Conservation (phyloP, 2,797 vertebrate species). For the Sebastes goodei region DNA sequence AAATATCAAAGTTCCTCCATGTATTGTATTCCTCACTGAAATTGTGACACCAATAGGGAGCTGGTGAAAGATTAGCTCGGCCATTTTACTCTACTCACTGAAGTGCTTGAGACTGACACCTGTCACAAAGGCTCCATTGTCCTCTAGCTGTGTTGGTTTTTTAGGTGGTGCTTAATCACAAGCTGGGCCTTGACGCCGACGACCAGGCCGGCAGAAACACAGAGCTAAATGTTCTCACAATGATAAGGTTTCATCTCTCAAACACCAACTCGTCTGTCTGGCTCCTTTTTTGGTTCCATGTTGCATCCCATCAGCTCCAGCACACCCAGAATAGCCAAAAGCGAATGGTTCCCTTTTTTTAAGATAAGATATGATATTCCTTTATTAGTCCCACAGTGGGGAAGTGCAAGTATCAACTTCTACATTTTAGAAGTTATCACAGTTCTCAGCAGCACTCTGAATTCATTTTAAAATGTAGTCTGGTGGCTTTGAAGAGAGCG, state of each 20-base stretch:
- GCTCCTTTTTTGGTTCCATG: slow-evolving; percentile 3
- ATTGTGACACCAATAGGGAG: background rate
- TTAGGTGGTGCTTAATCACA: slow-evolving; percentile 24
- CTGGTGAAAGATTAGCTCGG: slow-evolving; percentile 8
- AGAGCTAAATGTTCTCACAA: slow-evolving; percentile 37
- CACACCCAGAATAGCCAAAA: background rate
- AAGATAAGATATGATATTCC: too few species aligned
- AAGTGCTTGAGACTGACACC: slow-evolving; percentile 21
- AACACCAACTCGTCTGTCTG: slow-evolving; percentile 13
- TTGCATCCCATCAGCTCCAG: slow-evolving; percentile 32
- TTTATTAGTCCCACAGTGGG: too few species aligned
- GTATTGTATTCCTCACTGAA: background rate
- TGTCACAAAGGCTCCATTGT: slow-evolving; percentile 47
- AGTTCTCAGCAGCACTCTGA: background rate
- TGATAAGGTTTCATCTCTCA: slow-evolving; percentile 34
- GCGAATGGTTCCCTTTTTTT: too few species aligned
- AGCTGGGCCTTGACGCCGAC: background rate
- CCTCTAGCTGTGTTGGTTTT: slow-evolving; percentile 8
- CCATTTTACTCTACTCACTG: background rate
- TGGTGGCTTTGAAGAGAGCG: too few species aligned
- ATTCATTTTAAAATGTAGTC: background rate
- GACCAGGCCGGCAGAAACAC: slow-evolving; percentile 1
- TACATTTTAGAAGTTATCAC: background rate
- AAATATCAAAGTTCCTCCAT: background rate
- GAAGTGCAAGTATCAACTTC: too few species aligned